Base-by-base conservation (phyloP, 2,797 vertebrate species). In the Dromococcyx pavoninus region DNA sequence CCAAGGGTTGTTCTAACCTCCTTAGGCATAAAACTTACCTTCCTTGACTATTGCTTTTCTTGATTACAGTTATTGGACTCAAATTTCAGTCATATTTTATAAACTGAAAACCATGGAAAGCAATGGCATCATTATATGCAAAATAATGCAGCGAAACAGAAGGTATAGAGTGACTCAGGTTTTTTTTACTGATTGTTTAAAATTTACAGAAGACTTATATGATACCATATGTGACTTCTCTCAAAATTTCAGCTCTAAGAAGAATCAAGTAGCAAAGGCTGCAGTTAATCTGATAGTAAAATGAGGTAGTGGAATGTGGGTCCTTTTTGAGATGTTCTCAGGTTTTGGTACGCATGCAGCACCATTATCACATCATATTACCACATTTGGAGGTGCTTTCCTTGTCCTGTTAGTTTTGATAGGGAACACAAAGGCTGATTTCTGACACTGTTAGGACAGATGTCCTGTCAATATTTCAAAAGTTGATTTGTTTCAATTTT, bases 241-340 rank as follows among this genome's bases (percentile, higher is more conserved):
- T 48, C 43, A 60, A 35, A 65, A 88, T 64, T 85, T 73, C 35
- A 66, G 17, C 35, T 62, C 46, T 32, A 58, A 66, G 51, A 33
- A 80, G 9, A 48, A 35, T 8, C 2, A 11, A 76, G 23, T 23
- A 83, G 44, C 43, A 87, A 82, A 41, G 56, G 48, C n/a, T 90
- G 43, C 17, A 71, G 35, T 73, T 70, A 75, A 83, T 75, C 56
- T 81, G 51, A 86, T 1, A 77, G 39, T n/a, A 94, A 86, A 90
- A 48, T 15, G 17, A 86, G 57, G 30, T 10, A 37, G 44, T 56
- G n/a, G 51, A 90, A 72, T 5, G 24, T 46, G 28, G 4, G 10
- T 12, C 91, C 18, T 58, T 78, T 78, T 58, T 54, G 66, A 75
- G 54, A 86, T 28, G 13, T 51, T 72, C 30, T 46, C 9, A 21